Evolutionary conservation across 1,140 invertebrate genomes (phyloP), one percentile per base, ranked within the genome.

Genomic region (Phenacoccus solenopsis): DNA sequence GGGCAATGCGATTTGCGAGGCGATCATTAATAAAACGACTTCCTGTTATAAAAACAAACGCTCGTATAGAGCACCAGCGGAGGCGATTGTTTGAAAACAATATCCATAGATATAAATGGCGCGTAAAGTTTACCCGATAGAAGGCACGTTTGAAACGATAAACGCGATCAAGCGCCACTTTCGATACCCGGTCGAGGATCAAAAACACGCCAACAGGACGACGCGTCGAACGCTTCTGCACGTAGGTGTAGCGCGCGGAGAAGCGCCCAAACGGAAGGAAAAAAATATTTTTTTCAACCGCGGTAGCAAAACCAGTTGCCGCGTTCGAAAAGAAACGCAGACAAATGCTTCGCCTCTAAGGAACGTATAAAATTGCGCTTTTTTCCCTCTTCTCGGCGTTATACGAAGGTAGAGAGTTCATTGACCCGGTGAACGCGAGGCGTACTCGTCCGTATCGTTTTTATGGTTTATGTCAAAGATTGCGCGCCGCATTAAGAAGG

Each of bases 41-140:
- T 64, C 59, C 59, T 64, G 59, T 64, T 64, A 16, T 64, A 64
- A 64, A 64, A 64, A 64, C 20, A 64, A 64, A 64, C 13, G 21
- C 22, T 38, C 59, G 16, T 64, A 64, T 24, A 25, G 20, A 24
- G 25, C 22, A 64, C 59, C 22, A 4, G n/a, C n/a, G n/a, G 59
- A 64, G 20, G 20, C 25, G 20, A 64, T 64, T 64, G 59, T 64
- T 64, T 24, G 59, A 64, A 64, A 64, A 64, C 59, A 64, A 64
- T 64, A 64, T 25, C 25, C n/a, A n/a, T n/a, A n/a, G n/a, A n/a
- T n/a, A n/a, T n/a, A n/a, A n/a, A n/a, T n/a, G n/a, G n/a, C n/a
- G n/a, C n/a, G n/a, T n/a, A n/a, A n/a, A n/a, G n/a, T n/a, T n/a
- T n/a, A n/a, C n/a, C n/a, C n/a, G n/a, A n/a, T n/a, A n/a, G n/a